Conservation (phyloP, 2,888 invertebrate species). For the Kryphioiulus occultus region DNA sequence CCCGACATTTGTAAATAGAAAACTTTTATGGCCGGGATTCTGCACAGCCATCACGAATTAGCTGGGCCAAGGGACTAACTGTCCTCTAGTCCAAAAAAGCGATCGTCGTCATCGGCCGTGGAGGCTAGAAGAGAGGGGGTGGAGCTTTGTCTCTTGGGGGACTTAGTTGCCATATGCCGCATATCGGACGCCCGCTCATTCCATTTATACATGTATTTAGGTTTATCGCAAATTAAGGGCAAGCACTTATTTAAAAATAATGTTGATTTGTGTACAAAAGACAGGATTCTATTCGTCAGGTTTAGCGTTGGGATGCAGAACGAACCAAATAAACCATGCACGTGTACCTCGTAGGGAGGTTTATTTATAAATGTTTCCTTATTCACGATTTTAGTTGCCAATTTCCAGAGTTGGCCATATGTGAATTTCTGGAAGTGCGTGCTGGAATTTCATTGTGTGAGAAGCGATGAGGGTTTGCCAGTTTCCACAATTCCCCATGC, state of each 20-base stretch:
- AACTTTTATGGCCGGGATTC: conserved; percentile 39
- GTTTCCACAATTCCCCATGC: background rate
- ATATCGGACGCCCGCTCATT: conserved; percentile 40
- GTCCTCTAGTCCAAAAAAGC: conserved; percentile 19
- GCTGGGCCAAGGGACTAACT: conserved; percentile 14
- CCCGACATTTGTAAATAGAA: conserved; percentile 36
- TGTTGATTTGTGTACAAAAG: conserved; percentile 39
- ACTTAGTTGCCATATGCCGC: conserved; percentile 38
- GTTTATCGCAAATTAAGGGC: conserved; percentile 36
- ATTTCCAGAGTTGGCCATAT: background rate
- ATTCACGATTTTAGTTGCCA: background rate
- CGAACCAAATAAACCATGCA: conserved; percentile 29
- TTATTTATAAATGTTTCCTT: background rate
- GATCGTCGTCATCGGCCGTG: conserved; percentile 1
- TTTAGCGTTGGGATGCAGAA: background rate
- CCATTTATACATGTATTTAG: conserved; percentile 40
- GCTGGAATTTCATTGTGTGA: background rate
- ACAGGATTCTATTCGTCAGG: conserved; percentile 38
- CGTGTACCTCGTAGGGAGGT: background rate
- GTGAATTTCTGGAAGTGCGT: background rate
- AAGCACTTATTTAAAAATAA: conserved; percentile 39
- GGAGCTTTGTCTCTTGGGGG: background rate
- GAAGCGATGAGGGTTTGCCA: background rate
- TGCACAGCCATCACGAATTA: background rate
- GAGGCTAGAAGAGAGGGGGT: conserved; percentile 6